phyloP scores from a whole-genome alignment of 1,140 invertebrate genomes.

The Heliconius hewitsoni region DNA sequence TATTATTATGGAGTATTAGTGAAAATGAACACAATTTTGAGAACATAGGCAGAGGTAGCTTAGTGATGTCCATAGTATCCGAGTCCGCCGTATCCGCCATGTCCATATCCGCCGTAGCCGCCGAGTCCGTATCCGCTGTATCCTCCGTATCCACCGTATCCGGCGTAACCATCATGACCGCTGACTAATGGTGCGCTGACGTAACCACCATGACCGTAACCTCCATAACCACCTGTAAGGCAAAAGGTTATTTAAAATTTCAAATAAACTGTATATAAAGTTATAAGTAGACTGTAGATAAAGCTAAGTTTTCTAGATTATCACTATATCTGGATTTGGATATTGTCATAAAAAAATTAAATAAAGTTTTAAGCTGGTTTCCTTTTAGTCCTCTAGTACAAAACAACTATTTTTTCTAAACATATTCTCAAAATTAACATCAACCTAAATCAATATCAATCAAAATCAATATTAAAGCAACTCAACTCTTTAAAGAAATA shows the following conservation, averaged over 20 bases:
- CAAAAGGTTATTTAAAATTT: background rate
- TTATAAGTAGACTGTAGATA: background rate
- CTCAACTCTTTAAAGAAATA: background rate
- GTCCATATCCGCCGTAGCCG: conserved; percentile 51
- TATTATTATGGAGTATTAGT: conserved; percentile 35
- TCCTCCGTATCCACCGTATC: conserved; percentile 49
- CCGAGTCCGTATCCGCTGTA: conserved; percentile 49
- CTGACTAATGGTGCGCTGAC: conserved; percentile 39
- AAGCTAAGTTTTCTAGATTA: no score
- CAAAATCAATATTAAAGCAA: no score
- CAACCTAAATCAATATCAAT: no score
- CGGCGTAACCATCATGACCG: conserved; percentile 47
- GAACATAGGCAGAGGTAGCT: background rate
- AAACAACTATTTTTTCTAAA: no score
- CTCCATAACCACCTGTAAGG: conserved; percentile 35
- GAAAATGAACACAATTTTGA: conserved; percentile 40
- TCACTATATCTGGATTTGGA: no score
- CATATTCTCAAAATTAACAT: no score
- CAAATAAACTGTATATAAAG: background rate
- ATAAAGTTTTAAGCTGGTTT: no score
- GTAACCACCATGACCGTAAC: conserved; percentile 47
- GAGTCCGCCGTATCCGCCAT: conserved; percentile 49
- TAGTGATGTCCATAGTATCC: conserved; percentile 30
- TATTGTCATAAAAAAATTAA: no score
- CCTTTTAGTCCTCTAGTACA: no score